Evolutionary conservation across 2,797 vertebrate genomes (phyloP).

Genomic region (Acanthornis magna): DNA sequence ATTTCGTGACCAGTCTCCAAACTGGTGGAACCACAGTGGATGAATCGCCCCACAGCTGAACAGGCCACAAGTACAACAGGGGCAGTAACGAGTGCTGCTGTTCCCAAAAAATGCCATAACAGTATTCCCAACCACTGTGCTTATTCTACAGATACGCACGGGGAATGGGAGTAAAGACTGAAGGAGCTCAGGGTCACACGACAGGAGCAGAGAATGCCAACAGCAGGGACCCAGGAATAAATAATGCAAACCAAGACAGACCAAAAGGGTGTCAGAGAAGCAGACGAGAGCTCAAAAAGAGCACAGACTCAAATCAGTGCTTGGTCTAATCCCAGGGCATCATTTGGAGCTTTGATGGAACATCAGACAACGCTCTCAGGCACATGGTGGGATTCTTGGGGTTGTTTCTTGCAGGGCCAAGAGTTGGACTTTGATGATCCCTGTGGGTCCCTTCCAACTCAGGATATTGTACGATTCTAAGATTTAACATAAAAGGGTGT

Average conservation of each 20-base stretch:
- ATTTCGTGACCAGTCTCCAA: background rate
- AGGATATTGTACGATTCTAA: background rate
- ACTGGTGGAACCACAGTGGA: background rate
- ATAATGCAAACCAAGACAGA: background rate
- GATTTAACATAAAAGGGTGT: background rate
- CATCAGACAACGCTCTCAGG: background rate
- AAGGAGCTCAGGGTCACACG: background rate
- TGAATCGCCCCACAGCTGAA: background rate
- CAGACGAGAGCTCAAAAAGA: background rate
- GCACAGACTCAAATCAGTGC: background rate
- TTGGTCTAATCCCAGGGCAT: background rate
- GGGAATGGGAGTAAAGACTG: background rate
- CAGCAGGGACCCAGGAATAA: background rate
- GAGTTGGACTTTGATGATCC: background rate
- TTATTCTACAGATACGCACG: background rate
- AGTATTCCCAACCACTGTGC: background rate
- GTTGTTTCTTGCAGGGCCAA: background rate
- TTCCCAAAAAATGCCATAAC: background rate
- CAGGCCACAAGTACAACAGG: background rate
- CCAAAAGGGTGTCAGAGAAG: background rate
- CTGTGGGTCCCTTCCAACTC: background rate
- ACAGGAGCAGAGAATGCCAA: accelerated
- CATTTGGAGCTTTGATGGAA: background rate
- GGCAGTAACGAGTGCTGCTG: background rate
- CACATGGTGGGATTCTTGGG: background rate